Conservation (phyloP, 2,888 invertebrate species). For the Lithophane leautieri region DNA sequence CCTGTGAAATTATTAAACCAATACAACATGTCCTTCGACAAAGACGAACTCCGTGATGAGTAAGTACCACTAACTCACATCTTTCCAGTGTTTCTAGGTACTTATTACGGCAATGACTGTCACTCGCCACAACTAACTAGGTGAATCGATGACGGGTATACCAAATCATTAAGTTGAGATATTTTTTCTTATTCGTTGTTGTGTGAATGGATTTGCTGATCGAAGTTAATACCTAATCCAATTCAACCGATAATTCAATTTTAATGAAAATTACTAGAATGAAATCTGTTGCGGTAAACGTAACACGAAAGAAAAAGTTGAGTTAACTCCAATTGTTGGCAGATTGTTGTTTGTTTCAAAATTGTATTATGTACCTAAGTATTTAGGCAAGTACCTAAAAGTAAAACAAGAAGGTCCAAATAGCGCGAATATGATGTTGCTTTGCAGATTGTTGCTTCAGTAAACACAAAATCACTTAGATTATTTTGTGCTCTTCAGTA, state of each 20-base stretch:
- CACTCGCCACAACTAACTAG: conserved; percentile 56
- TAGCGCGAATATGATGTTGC: conserved; percentile 2
- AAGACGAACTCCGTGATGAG: conserved; percentile 93
- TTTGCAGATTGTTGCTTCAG: conserved; percentile 48
- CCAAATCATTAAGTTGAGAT: conserved; percentile 41
- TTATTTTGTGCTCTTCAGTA: too few species aligned
- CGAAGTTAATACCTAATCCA: background rate
- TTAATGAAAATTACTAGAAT: background rate
- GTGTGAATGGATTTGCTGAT: background rate
- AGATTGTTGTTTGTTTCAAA: conserved; percentile 34
- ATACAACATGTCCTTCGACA: conserved; percentile 90
- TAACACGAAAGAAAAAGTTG: conserved; percentile 33
- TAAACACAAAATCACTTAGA: conserved; percentile 11
- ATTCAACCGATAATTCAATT: background rate
- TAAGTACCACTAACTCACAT: conserved; percentile 88
- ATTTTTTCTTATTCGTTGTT: conserved; percentile 4
- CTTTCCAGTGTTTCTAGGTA: conserved; percentile 16
- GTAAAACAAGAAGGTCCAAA: background rate
- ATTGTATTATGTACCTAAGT: conserved; percentile 4
- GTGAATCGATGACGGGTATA: conserved; percentile 66
- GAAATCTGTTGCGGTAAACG: conserved; percentile 19
- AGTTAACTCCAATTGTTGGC: conserved; percentile 40
- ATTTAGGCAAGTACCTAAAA: background rate
- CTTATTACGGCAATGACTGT: conserved; percentile 41
- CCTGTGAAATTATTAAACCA: conserved; percentile 64